Percentiles rank a stretch among this genome's conserved stretches.
phyloP scores from a whole-genome alignment of 2,113 vertebrate species.

The Hyaena hyaena region DNA sequence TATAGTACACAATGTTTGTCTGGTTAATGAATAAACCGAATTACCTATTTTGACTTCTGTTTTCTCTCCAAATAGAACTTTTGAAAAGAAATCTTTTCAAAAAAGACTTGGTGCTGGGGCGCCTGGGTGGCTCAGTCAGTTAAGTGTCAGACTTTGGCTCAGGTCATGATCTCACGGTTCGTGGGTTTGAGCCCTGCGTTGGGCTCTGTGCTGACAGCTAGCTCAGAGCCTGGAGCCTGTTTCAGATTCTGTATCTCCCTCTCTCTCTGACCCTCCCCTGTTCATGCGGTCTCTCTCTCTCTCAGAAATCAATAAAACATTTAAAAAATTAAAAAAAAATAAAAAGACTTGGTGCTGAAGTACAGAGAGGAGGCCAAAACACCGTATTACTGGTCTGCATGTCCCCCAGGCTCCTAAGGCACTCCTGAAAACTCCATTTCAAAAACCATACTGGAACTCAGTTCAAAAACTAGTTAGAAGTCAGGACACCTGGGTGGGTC shows the following conservation, averaged over 20 bases:
- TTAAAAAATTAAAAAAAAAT: no score
- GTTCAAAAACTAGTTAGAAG: neutral
- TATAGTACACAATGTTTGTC: neutral
- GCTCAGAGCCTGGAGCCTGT: no score
- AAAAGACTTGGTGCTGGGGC: neutral
- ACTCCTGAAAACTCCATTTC: neutral
- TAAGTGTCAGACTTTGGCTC: no score
- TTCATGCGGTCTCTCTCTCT: no score
- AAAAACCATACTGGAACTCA: neutral
- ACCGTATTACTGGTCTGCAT: neutral
- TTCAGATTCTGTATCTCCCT: no score
- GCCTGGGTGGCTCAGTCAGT: no score
- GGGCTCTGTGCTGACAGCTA: no score
- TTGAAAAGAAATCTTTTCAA: neutral
- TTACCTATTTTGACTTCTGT: neutral
- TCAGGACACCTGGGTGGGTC: no score
- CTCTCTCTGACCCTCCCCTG: no score
- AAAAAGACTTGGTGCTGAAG: neutral
- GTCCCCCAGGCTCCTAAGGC: neutral
- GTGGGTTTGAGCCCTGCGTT: no score
- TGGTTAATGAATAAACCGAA: neutral
- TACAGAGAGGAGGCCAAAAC: neutral
- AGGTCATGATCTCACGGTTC: no score
- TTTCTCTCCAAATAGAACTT: slow-evolving; percentile 16
- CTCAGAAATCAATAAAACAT: no score